Evolutionary conservation across 2,797 vertebrate genomes (phyloP).

Genomic region (Anguilla anguilla): DNA sequence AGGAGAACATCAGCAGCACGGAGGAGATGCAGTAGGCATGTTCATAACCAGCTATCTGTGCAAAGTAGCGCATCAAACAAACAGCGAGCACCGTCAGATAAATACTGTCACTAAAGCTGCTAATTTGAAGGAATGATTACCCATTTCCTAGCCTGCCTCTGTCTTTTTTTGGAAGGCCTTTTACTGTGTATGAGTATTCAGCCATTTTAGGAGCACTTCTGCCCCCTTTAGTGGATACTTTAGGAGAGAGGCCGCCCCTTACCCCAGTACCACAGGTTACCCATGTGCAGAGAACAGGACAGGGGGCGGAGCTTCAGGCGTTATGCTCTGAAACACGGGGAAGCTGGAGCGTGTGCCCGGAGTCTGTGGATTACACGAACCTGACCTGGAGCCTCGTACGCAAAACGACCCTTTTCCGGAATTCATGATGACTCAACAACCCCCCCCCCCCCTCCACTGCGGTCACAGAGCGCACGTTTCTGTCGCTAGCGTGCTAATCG

Average conservation of each 20-base stretch:
- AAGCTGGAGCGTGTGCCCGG: slow-evolving; percentile 42
- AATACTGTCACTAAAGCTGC: neutral
- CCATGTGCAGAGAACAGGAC: neutral
- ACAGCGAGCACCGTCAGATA: no score
- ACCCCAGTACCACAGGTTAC: slow-evolving; percentile 46
- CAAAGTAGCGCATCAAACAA: no score
- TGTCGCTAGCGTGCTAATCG: neutral
- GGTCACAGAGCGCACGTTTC: slow-evolving; percentile 5
- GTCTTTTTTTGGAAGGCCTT: neutral
- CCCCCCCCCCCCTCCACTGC: slow-evolving; percentile 17
- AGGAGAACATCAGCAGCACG: no score
- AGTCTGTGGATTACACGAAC: slow-evolving; percentile 24
- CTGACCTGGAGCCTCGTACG: slow-evolving; percentile 44
- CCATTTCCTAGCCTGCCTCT: neutral
- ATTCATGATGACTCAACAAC: slow-evolving; percentile 37
- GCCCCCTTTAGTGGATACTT: neutral
- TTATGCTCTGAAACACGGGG: neutral
- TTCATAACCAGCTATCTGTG: no score
- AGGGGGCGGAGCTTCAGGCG: neutral
- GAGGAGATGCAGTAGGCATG: no score
- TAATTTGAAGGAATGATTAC: neutral
- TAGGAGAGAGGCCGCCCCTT: slow-evolving; percentile 51
- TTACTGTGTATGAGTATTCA: neutral
- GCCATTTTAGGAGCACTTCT: slow-evolving; percentile 28
- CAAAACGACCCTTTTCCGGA: slow-evolving; percentile 37